Percentiles rank a stretch among this genome's conserved stretches.
Conservation (phyloP, 2,888 invertebrate genomes). For the Andricus quercusramuli region DNA sequence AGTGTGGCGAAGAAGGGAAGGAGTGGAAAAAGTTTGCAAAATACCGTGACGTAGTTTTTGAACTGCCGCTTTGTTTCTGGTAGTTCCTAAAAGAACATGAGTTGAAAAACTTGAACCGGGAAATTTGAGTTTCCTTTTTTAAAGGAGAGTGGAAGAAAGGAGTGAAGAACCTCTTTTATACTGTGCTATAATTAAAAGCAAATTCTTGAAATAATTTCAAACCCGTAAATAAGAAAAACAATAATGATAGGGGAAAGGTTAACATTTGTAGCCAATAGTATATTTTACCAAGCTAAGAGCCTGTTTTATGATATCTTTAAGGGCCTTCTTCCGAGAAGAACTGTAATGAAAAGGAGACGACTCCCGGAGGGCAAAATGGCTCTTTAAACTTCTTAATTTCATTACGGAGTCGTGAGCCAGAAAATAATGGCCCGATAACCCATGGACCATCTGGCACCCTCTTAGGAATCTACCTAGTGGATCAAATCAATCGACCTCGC, state of each 20-base stretch:
- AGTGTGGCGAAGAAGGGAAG: too few relatives aligned
- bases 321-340: constrained; percentile 31
- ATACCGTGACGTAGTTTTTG: too few relatives aligned
- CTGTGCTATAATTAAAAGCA: too few relatives aligned
- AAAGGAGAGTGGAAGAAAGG: too few relatives aligned
- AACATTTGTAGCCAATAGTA: neutral
- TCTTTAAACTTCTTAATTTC: constrained; percentile 65
- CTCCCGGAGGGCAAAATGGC: constrained; percentile 17
- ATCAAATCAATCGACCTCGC: constrained; percentile 67
- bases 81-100: too few relatives aligned
- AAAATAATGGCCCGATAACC: constrained; percentile 67
- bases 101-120: too few relatives aligned
- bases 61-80: too few relatives aligned
- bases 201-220: neutral
- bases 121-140: too few relatives aligned
- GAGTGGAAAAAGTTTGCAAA: too few relatives aligned
- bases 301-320: constrained; percentile 35
- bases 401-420: constrained; percentile 62
- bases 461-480: constrained; percentile 62
- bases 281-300: neutral
- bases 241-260: neutral
- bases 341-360: constrained; percentile 27
- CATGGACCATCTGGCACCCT: constrained; percentile 76
- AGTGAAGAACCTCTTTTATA: too few relatives aligned
- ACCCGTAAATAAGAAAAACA: neutral